Evolutionary conservation across 2,888 invertebrate genomes (phyloP), one percentile per base, ranked within the genome.

Genomic region (Conchocele bisecta): DNA sequence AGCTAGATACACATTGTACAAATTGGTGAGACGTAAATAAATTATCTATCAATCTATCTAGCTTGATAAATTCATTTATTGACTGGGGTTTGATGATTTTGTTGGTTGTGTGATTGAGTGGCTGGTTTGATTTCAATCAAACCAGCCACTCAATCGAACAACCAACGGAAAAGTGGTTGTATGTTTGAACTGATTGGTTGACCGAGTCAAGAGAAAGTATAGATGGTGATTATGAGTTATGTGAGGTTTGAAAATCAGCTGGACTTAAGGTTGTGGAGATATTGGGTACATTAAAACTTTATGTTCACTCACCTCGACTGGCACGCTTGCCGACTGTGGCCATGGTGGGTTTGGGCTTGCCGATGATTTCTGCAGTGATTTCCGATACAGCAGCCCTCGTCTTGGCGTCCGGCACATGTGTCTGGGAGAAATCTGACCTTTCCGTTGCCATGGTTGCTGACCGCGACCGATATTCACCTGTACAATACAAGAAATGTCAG

Each of bases 401-500:
- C 20, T 77, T 76, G 15, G 79, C 72, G 13, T 84, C 83, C n/a
- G 78, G 70, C 5, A 79, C 42, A 56, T 82, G 82, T 2, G 77
- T 77, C 67, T 83, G 83, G 9, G 83, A 82, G 57, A 77, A 82
- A 39, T 87, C 87, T 11, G 88, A 86, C 58, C 85, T 81, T 35
- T 87, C 88, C 11, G 88, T 84, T 39, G 82, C 83, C 74, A 87
- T 82, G 35, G 89, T 89, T 46, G 86, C 83, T 41, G 87, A 82
- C 44, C 88, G 78, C 54, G 89, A 86, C 42, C 87, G 73, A 69
- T 85, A 85, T 44, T 82, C 86, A 64, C 78, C 83, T 80, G 50
- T 11, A 64, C 24, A 50, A 56, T 50, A 29, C 46, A 48, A 28
- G 41, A 11, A 35, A 11, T 35, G 15, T 35, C 37, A 35, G 37